Evolutionary conservation across 1,140 invertebrate species (phyloP), one percentile per base, ranked within the genome.

Genomic region (Acromyrmex echinatior): DNA sequence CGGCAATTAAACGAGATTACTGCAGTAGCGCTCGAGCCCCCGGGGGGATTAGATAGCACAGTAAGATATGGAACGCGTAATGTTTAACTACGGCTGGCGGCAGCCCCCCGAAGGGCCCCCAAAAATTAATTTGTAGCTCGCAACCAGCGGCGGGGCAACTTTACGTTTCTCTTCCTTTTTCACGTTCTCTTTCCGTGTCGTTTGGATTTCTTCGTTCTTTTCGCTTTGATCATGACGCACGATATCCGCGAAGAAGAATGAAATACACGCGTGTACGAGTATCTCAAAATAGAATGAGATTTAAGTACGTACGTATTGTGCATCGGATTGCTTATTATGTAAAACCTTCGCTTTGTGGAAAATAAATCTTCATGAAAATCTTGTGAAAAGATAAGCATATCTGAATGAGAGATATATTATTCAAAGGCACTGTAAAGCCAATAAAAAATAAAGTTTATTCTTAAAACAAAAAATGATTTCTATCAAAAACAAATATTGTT

Each of bases 1-100:
- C 93, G 90, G 94, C 94, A 95, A 95, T 95, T 95, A 95, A 95
- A 95, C 94, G 95, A 95, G 94, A 95, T 95, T 95, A 95, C 94
- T 95, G 93, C 92, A 92, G 93, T 91, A 93, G 92, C 92, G 92
- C 91, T 91, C 92, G 93, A 94, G 93, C 90, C 89, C 91, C 91
- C 92, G 91, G 90, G 94, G 92, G 94, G 94, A 95, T 95, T 95
- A 95, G 93, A 95, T 95, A 95, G 93, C 93, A 93, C 92, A 91
- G 94, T 95, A 95, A 95, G 95, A 95, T 95, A 95, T 94, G 94
- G 92, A 92, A 93, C 93, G 92, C 94, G 94, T 95, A 95, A 95
- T 95, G 94, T 95, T 95, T 95, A 95, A 95, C 95, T 95, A 95
- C 93, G 92, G 92, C 89, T 91, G 88, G 82, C 87, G 87, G 86